Conservation (phyloP, 2,113 vertebrate species). For the Notarius lentiginosus region DNA sequence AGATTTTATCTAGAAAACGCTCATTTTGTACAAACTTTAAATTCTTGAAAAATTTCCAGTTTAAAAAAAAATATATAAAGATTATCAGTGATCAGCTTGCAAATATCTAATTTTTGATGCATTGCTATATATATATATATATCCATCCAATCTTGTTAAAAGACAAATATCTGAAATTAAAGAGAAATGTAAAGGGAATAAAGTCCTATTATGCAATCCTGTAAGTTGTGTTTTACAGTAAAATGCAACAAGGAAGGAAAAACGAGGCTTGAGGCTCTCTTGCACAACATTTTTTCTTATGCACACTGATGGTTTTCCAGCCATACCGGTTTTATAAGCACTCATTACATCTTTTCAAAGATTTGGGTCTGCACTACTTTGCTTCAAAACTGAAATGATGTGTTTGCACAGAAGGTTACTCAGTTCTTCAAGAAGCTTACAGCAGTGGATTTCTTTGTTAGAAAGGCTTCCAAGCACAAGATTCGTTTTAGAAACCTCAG, state of each 20-base stretch:
- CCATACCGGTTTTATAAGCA: conserved; percentile 23
- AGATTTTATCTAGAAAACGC: background rate
- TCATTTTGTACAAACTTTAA: background rate
- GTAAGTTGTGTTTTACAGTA: conserved; percentile 13
- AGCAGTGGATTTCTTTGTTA: background rate
- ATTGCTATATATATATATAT: too few species aligned
- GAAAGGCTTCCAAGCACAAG: background rate
- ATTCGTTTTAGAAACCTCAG: background rate
- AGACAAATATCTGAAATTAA: background rate
- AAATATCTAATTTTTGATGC: background rate
- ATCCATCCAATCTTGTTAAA: background rate
- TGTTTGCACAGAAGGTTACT: background rate
- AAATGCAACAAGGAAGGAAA: conserved; percentile 2
- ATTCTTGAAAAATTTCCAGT: background rate
- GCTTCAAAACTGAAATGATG: background rate
- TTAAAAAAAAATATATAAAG: background rate
- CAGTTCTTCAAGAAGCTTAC: background rate
- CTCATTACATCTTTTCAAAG: background rate
- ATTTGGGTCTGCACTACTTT: background rate
- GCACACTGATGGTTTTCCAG: background rate
- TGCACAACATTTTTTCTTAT: conserved; percentile 10
- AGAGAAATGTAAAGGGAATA: background rate
- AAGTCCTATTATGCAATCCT: background rate
- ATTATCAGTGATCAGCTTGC: background rate
- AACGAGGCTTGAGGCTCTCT: background rate